Evolutionary conservation across 2,888 invertebrate genomes (phyloP).

Genomic region (Eilema depressum): DNA sequence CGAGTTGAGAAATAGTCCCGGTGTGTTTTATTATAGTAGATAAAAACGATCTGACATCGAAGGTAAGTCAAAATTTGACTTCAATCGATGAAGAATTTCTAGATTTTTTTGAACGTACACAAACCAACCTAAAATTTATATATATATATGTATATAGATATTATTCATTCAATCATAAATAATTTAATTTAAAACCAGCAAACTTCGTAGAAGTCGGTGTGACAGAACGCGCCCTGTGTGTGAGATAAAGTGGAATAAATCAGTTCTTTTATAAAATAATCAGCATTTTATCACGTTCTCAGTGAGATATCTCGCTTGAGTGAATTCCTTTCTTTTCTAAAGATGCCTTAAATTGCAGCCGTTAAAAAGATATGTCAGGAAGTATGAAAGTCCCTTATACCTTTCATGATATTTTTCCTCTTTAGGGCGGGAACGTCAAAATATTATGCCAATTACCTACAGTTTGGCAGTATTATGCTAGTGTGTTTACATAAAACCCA

Average conservation of each 20-base stretch:
- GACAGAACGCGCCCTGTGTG: slow-evolving; percentile 47
- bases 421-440: slow-evolving; percentile 2
- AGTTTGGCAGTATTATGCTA: slow-evolving; percentile 24
- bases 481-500: slow-evolving; percentile 37
- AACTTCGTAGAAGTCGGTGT: slow-evolving; percentile 51
- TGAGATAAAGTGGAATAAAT: slow-evolving; percentile 56
- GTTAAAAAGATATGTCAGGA: slow-evolving; percentile 27
- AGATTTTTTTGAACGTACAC: too few species aligned
- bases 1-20: too few species aligned
- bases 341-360: slow-evolving; percentile 37
- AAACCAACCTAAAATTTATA: background rate
- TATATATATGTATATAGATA: slow-evolving; percentile 65
- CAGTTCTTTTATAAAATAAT: slow-evolving; percentile 56
- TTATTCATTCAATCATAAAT: slow-evolving; percentile 70
- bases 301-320: slow-evolving; percentile 30
- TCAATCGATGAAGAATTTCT: too few species aligned
- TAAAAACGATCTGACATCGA: too few species aligned
- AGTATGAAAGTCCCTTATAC: background rate
- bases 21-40: too few species aligned
- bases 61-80: too few species aligned
- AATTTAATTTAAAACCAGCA: slow-evolving; percentile 71
- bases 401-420: slow-evolving; percentile 5
- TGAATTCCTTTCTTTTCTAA: slow-evolving; percentile 37
- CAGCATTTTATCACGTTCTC: slow-evolving; percentile 44
- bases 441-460: slow-evolving; percentile 18